Evolutionary conservation across 1,140 invertebrate species (phyloP).

Genomic region (Mycetomoellerius zeteki): DNA sequence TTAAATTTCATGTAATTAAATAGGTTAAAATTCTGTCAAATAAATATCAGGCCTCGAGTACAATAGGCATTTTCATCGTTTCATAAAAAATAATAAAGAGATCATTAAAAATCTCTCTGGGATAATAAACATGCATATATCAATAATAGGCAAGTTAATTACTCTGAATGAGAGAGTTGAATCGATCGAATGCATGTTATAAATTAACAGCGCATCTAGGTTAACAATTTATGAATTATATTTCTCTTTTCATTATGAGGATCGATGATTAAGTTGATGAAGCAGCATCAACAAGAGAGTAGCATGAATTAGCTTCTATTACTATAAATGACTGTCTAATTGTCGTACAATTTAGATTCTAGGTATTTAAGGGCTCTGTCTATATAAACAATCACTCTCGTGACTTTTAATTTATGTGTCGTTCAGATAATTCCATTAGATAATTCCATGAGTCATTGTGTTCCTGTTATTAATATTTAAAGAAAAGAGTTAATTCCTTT

Average conservation of each 20-base stretch:
- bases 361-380: slow-evolving; percentile 67
- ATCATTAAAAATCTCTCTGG: background rate
- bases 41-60: too few species aligned
- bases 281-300: slow-evolving; percentile 38
- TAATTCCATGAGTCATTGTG: too few species aligned
- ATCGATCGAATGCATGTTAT: background rate
- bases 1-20: background rate
- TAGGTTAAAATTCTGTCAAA: background rate
- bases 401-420: background rate
- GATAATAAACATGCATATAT: background rate
- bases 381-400: slow-evolving; percentile 55
- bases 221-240: slow-evolving; percentile 31
- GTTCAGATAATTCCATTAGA: background rate
- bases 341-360: slow-evolving; percentile 76
- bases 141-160: slow-evolving; percentile 20
- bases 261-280: background rate
- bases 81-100: background rate
- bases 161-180: slow-evolving; percentile 7
- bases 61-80: background rate
- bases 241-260: slow-evolving; percentile 7
- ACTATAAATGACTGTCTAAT: slow-evolving; percentile 78
- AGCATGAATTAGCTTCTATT: slow-evolving; percentile 78
- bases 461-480: too few species aligned
- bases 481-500: background rate
- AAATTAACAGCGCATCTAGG: slow-evolving; percentile 21